Evolutionary conservation across 1,140 invertebrate species (phyloP).

Genomic region (Myzus persicae): DNA sequence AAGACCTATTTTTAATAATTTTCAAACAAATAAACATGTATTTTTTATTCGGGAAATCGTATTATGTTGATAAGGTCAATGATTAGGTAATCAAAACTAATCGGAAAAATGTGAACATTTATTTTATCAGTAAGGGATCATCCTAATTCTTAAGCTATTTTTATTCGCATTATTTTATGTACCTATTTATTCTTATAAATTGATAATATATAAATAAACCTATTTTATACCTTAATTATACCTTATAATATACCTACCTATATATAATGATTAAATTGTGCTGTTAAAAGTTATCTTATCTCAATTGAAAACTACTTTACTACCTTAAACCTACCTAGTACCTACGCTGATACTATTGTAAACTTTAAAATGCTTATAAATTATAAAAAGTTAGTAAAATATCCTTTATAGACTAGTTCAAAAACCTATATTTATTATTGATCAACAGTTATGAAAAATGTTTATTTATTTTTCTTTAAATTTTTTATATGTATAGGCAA

Average conservation of each 20-base stretch:
- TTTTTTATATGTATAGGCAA: too few relatives aligned
- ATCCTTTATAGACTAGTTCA: background rate
- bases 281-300: background rate
- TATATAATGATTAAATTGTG: background rate
- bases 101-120: background rate
- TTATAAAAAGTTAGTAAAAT: background rate
- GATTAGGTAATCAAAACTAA: background rate
- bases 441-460: background rate
- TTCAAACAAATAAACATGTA: background rate
- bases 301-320: background rate
- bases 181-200: background rate
- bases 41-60: background rate
- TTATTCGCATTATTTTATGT: background rate
- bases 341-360: background rate
- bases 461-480: background rate
- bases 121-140: background rate
- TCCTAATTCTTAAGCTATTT: background rate
- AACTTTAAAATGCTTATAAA: background rate
- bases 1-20: background rate
- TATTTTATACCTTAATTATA: too few relatives aligned
- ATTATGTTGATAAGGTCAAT: slow-evolving; percentile 4
- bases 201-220: background rate
- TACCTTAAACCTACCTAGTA: background rate
- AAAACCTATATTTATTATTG: background rate
- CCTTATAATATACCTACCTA: background rate